phyloP scores from a whole-genome alignment of 2,113 vertebrate species.

The Nycticryphes semicollaris region DNA sequence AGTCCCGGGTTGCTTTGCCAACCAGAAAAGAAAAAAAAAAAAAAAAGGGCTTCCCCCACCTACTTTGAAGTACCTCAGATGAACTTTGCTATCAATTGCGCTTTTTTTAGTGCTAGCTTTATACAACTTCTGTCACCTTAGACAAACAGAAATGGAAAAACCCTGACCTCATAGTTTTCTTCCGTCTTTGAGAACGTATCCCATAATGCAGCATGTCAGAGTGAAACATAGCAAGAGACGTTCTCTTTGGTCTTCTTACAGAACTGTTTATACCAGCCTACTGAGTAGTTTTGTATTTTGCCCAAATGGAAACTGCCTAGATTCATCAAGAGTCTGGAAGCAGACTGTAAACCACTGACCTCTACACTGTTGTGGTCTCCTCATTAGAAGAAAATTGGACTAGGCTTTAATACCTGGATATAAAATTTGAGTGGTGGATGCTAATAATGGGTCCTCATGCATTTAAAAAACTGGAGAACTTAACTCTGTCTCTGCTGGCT shows the following conservation, averaged over 20 bases:
- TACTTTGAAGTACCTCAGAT: constrained; percentile 9
- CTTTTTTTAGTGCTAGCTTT: constrained; percentile 30
- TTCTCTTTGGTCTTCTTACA: neutral
- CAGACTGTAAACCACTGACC: neutral
- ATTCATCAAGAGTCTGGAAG: neutral
- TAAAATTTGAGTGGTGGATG: neutral
- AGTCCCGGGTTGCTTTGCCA: neutral
- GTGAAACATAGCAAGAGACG: neutral
- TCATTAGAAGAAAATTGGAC: neutral
- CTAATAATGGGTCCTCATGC: neutral
- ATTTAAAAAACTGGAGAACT: neutral
- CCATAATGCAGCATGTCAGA: neutral
- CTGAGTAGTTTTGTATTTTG: neutral
- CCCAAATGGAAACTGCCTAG: neutral
- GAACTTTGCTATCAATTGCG: constrained; percentile 33
- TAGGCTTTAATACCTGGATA: neutral
- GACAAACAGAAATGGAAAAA: constrained; percentile 61
- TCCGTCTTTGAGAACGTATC: constrained; percentile 8
- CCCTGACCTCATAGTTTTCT: constrained; percentile 29
- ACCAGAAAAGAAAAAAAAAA: neutral
- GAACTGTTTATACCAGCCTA: neutral
- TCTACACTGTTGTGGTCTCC: neutral
- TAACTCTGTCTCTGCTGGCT: neutral
- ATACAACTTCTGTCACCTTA: constrained; percentile 39
- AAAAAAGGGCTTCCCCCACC: constrained; percentile 30